These are phyloP conservation scores for Diplolepis rosae DNA, from an alignment of 2,888 invertebrate genomes.

Conservation along the genomic window DNA sequence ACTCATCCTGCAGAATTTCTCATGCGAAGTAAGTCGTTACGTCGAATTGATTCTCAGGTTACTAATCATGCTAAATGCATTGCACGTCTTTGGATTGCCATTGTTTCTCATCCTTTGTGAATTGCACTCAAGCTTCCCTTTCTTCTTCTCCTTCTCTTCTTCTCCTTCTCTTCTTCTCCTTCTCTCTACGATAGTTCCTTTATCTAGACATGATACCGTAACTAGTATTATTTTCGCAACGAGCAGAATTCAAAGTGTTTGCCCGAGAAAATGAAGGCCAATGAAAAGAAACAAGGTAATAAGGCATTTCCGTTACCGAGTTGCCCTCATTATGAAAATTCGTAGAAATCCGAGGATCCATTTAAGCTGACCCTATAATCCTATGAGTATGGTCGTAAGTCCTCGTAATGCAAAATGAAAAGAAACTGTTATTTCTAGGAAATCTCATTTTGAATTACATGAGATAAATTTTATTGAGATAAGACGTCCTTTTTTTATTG, in stretches of 20 bases:
- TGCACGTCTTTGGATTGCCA: constrained; percentile 39
- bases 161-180: not conserved
- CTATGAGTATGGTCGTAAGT: not conserved
- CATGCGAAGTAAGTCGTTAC: constrained; percentile 24
- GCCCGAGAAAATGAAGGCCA: not conserved
- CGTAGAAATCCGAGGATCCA: not conserved
- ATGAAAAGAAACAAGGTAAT: constrained; percentile 23
- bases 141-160: constrained; percentile 17
- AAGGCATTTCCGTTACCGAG: not conserved
- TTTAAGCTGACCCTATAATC: not conserved
- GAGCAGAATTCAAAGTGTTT: constrained; percentile 6
- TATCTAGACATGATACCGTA: not conserved
- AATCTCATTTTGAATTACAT: not conserved
- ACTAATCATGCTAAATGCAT: constrained; percentile 52
- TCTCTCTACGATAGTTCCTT: no score
- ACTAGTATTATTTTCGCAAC: constrained; percentile 9
- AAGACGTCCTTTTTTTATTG: no score
- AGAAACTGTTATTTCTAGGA: not conserved
- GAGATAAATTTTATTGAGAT: not conserved
- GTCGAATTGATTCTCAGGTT: constrained; percentile 44
- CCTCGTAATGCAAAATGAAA: constrained; percentile 8
- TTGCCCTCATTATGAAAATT: constrained; percentile 15
- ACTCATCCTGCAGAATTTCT: not conserved
- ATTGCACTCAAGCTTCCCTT: constrained; percentile 40
- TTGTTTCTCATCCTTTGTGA: constrained; percentile 44